Base-by-base conservation (phyloP, 1,140 invertebrate genomes). In the Brachionus koreanus region DNA sequence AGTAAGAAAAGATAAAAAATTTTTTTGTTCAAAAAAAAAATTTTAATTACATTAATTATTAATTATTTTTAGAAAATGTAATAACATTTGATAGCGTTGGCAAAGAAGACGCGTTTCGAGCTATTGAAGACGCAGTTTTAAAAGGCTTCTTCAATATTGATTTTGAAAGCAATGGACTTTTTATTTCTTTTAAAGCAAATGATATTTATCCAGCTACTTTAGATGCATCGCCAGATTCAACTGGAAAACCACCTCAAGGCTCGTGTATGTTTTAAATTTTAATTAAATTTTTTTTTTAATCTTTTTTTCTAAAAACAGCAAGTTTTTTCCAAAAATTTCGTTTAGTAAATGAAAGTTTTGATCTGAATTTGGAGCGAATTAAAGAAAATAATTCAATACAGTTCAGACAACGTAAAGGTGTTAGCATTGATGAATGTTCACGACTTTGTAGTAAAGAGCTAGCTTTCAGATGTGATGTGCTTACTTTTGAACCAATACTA, bases 351-450 rank as follows among this genome's bases (percentile, higher is more conserved):
- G 39, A 43, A 35, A 35, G 9, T 33, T 46, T 35, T 74, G 69
- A 74, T 74, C 43, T 74, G 46, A 74, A 46, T 25, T 35, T 74
- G 19, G 19, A 46, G 10, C 19, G 13, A 46, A 29, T 74, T 1
- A 12, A 43, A 46, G 3, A 46, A 25, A 35, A 74, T 16, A 74
- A 43, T 13, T 74, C 69, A 46, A 74, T 74, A 13, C 69, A 74
- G 13, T 35, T 79, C 19, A 79, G 76, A 61, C 19, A 79, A 61
- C 19, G 76, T 5, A 79, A 43, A n/a, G 49, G 49, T 10, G 9
- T 65, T 23, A 79, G 76, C 10, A 61, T 79, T 42, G 76, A 79
- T 43, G 76, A 79, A 79, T 79, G 76, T 61, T 12, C 46, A 9
- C 6, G 76, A 42, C 39, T 79, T 33, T 79, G 76, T 16, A 23